These are phyloP conservation scores for Eurypyga helias DNA, from an alignment of 2,113 vertebrate species.

Conservation along the genomic window DNA sequence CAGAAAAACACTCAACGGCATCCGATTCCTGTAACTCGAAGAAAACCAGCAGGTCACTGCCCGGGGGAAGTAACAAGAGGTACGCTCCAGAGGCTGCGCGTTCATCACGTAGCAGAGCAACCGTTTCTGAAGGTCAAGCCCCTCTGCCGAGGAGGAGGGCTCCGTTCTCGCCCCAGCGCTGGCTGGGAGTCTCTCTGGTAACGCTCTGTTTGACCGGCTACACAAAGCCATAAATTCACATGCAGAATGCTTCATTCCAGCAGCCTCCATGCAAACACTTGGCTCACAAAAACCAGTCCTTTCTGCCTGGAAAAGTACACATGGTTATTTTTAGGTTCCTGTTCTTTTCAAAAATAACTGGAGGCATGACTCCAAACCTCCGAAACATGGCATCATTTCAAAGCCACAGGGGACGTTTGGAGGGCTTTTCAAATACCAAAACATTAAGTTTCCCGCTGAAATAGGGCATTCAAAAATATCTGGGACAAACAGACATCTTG, in stretches of 20 bases:
- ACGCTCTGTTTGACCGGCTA: not conserved
- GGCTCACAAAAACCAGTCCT: constrained; percentile 10
- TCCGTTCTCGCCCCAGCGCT: not conserved
- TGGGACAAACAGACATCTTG: not conserved
- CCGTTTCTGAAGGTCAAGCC: not conserved
- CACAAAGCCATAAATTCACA: constrained; percentile 11
- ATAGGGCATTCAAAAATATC: not conserved
- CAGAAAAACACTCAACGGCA: not conserved
- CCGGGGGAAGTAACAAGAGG: not conserved
- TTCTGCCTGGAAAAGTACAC: constrained; percentile 64
- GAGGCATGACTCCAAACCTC: constrained; percentile 30
- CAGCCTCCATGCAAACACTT: constrained; percentile 31
- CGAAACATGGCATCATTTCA: constrained; percentile 35
- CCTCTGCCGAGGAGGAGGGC: not conserved
- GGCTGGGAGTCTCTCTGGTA: not conserved
- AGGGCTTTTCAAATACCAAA: constrained; percentile 55
- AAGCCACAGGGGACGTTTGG: constrained; percentile 51
- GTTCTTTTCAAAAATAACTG: constrained; percentile 53
- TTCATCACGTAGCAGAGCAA: not conserved
- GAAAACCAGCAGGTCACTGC: not conserved
- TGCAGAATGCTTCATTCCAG: not conserved
- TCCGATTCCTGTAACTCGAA: not conserved
- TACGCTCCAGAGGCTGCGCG: not conserved
- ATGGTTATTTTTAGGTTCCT: constrained; percentile 68
- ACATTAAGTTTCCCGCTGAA: constrained; percentile 18